These are phyloP conservation scores for Sula dactylatra DNA, from an alignment of 2,113 vertebrate genomes.

Conservation along the genomic window DNA sequence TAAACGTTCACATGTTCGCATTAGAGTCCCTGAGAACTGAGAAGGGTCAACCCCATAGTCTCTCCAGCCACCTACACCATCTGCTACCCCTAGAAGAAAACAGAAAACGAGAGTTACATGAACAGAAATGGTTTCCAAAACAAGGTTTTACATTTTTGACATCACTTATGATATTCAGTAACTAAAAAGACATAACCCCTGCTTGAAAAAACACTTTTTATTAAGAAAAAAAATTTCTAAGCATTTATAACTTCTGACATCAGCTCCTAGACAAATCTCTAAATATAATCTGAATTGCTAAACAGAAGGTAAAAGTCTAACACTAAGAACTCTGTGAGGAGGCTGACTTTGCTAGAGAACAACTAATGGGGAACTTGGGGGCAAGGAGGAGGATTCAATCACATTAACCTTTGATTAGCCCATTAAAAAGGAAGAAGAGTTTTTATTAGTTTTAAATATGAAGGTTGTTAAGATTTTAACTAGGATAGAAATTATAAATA, in stretches of 20 bases:
- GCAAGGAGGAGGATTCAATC: neutral
- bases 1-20: slow-evolving; percentile 94
- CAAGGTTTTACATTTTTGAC: neutral
- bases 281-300: neutral
- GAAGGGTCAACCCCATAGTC: slow-evolving; percentile 98
- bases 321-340: neutral
- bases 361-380: neutral
- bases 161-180: neutral
- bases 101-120: neutral
- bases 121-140: neutral
- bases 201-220: neutral
- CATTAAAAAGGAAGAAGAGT: neutral
- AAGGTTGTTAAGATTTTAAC: neutral
- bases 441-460: neutral
- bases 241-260: neutral
- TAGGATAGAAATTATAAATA: neutral
- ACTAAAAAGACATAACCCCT: neutral
- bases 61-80: slow-evolving; percentile 97
- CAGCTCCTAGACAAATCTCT: neutral
- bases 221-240: neutral
- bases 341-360: neutral
- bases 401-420: neutral
- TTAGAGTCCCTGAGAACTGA: slow-evolving; percentile 97
- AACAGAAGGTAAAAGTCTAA: neutral
- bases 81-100: slow-evolving; percentile 86